Percentiles rank a stretch among this genome's conserved stretches.
Conservation (phyloP, 2,113 vertebrate genomes). For the Silurus asotus region DNA sequence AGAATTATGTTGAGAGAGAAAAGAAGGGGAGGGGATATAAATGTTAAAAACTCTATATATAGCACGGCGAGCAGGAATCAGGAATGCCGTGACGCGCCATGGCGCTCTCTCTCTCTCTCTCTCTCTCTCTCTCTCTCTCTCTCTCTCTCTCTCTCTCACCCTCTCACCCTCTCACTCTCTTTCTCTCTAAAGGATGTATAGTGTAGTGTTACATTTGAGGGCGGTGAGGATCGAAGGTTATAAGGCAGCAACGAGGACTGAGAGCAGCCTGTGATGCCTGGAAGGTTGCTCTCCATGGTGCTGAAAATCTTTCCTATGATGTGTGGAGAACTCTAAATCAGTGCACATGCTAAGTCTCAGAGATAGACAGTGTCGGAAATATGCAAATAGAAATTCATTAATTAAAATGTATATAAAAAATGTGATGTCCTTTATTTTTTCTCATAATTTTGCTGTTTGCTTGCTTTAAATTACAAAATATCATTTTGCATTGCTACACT, state of each 20-base stretch:
- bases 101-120: slow-evolving; percentile 37
- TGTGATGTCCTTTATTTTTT: background rate
- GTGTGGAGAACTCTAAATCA: background rate
- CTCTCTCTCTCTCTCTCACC: slow-evolving; percentile 29
- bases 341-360: background rate
- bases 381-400: background rate
- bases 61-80: slow-evolving; percentile 62
- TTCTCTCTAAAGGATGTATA: slow-evolving; percentile 30
- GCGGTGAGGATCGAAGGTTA: slow-evolving; percentile 8
- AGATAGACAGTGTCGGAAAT: background rate
- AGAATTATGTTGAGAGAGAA: slow-evolving; percentile 44
- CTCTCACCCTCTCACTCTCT: slow-evolving; percentile 10
- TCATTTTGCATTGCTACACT: background rate
- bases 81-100: slow-evolving; percentile 58
- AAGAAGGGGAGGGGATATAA: slow-evolving; percentile 54
- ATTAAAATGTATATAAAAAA: background rate
- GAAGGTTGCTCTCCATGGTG: slow-evolving; percentile 66
- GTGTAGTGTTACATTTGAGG: slow-evolving; percentile 37
- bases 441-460: background rate
- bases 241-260: background rate
- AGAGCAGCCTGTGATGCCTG: background rate
- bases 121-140: slow-evolving; percentile 45
- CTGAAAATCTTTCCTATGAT: slow-evolving; percentile 59
- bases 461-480: background rate
- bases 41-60: slow-evolving; percentile 76